Base-by-base conservation (phyloP, 2,888 invertebrate species). In the Acrocyrtus sp. region DNA sequence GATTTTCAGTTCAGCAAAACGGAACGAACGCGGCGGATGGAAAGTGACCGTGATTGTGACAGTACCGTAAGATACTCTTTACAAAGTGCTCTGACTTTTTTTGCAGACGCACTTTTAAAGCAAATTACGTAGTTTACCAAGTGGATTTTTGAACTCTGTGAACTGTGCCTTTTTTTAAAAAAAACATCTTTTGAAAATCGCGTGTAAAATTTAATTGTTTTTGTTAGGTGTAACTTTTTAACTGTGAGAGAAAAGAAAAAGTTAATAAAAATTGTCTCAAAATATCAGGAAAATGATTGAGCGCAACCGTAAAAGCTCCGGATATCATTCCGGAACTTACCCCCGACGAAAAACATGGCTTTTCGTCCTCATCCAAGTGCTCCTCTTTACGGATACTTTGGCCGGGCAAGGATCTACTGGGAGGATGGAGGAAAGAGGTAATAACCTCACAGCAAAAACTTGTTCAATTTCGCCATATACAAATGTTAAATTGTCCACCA, bases 391-490 rank as follows among this genome's bases (percentile, higher is more conserved):
- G 15, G 72, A 75, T 8, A 24, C 24, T 15, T 24, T 50, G 47
- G 62, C 41, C 22, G 63, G 22, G 1, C 57, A 70, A 39, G 68
- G 63, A 17, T 53, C 53, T 39, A 80, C 80, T 57, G 80, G 80
- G 62, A 60, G 80, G 41, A 69, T 80, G 73, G 80, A 80, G 65
- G 80, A 80, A 73, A 39, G 80, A 78, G 80, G 80, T 80, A 76
- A 61, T 58, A 41, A 54, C 50, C n/a, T n/a, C n/a, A n/a, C n/a
- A n/a, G n/a, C n/a, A n/a, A n/a, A n/a, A n/a, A n/a, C n/a, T n/a
- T n/a, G n/a, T n/a, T n/a, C n/a, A n/a, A n/a, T n/a, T 34, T 12
- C 15, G 17, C 10, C 21, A 66, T 21, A 43, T 29, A 22, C 8
- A 22, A 3, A 29, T n/a, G 27, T 29, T 50, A 19, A 10, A 21